Evolutionary conservation across 2,888 invertebrate species (phyloP), one percentile per base, ranked within the genome.

Genomic region (Phaonia tiefii): DNA sequence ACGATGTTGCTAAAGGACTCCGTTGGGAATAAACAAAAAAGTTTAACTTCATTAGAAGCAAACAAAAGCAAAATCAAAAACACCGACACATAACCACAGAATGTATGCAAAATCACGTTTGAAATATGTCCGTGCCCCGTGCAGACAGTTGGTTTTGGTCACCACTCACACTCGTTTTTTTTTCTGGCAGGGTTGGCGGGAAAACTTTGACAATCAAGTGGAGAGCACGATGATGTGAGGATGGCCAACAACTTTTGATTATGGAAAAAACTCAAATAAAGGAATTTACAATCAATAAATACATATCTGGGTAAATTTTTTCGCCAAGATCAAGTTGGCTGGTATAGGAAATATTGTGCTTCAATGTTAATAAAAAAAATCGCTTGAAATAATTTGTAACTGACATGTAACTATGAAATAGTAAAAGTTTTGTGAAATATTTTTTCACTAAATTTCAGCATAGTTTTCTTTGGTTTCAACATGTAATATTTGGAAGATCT

Each of bases 41-140:
- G 54, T 54, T 54, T 54, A 54, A 54, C 54, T 54, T 54, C 54
- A 54, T 54, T 54, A 54, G 54, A 25, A 25, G 54, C 25, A 46
- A n/a, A n/a, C 31, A 54, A 25, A 54, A 54, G 25, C 54, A 25
- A 54, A 8, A 11, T 8, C 54, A 10, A 44, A 8, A 44, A 11
- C 10, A 13, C 4, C 25, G 11, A 25, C 25, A 5, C 4, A 31
- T 3, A 54, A 54, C 54, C 54, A 54, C 54, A 54, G 54, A 22
- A 51, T 51, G 22, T 25, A 54, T 54, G 54, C 54, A 25, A 54
- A 54, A 54, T 54, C 54, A 54, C 54, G 25, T 54, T 54, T 54
- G 54, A 54, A 25, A 25, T 22, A 54, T 54, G 54, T 54, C 54
- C 54, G 25, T 54, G 54, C 22, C 54, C 2, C 54, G 25, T 54